phyloP scores from a whole-genome alignment of 2,888 invertebrate genomes.

The Artemia sinica region DNA sequence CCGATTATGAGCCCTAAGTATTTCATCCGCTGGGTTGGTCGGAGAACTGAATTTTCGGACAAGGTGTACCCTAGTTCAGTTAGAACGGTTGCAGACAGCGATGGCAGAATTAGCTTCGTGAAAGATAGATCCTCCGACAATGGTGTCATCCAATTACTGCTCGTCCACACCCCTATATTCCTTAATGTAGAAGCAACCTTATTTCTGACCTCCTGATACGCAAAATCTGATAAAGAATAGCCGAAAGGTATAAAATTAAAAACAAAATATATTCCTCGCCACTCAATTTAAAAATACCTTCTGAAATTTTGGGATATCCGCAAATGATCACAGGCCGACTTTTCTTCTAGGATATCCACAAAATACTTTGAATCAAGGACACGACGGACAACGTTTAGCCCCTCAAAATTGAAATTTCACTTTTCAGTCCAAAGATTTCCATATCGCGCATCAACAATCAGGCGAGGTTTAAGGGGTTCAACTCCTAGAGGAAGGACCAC shows the following conservation, averaged over 20 bases:
- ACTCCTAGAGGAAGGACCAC: not conserved
- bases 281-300: not conserved
- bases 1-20: not conserved
- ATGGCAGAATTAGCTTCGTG: not conserved
- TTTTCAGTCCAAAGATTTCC: not conserved
- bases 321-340: not conserved
- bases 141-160: not conserved
- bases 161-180: not conserved
- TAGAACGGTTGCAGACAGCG: not conserved
- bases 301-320: not conserved
- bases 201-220: not conserved
- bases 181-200: not conserved
- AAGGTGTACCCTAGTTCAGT: not conserved
- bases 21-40: not conserved
- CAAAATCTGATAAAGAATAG: not conserved
- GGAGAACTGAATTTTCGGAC: not conserved
- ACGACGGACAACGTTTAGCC: not conserved
- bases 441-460: not conserved
- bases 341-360: not conserved
- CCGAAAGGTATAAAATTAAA: slow-evolving; percentile 2
- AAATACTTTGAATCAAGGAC: not conserved
- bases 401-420: not conserved
- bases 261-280: not conserved
- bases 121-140: not conserved
- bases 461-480: not conserved